Evolutionary conservation across 53 echinoderm and acorn worm species (phyloP).

Genomic region (Hippasteria phrygiana): DNA sequence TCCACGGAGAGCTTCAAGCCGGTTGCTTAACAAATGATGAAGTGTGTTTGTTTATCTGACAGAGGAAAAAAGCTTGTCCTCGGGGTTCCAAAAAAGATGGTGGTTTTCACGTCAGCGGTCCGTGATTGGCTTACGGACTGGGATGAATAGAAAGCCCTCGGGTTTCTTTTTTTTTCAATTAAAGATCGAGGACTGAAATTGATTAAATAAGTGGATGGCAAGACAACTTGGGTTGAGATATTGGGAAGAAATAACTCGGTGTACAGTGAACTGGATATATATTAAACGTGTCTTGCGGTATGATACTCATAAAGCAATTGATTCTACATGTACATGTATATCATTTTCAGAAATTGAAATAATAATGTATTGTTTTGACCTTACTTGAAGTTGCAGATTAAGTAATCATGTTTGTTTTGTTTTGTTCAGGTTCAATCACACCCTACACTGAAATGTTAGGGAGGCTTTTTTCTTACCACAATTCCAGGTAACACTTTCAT

Average conservation of each 20-base stretch:
- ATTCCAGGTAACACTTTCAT: too few species aligned
- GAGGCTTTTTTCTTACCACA: too few species aligned
- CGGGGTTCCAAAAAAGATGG: neutral
- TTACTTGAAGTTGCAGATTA: too few species aligned
- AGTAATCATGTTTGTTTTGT: too few species aligned
- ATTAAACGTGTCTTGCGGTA: too few species aligned
- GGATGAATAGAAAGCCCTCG: conserved; percentile 2
- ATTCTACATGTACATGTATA: neutral
- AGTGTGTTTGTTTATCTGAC: neutral
- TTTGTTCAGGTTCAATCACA: too few species aligned
- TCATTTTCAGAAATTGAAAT: neutral
- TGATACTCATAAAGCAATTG: neutral
- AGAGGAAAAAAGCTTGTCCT: neutral
- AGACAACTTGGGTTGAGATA: neutral
- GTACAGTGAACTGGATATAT: neutral
- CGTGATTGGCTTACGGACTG: conserved; percentile 43
- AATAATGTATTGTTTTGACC: neutral
- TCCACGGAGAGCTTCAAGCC: neutral
- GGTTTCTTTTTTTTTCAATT: conserved; percentile 32
- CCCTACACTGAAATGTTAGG: too few species aligned
- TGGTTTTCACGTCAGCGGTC: conserved; percentile 4
- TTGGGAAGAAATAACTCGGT: neutral
- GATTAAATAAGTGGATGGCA: conserved; percentile 34
- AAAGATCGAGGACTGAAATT: conserved; percentile 19
- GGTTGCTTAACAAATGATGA: neutral